phyloP scores from a whole-genome alignment of 2,113 vertebrate genomes.

The Ursus arctos region DNA sequence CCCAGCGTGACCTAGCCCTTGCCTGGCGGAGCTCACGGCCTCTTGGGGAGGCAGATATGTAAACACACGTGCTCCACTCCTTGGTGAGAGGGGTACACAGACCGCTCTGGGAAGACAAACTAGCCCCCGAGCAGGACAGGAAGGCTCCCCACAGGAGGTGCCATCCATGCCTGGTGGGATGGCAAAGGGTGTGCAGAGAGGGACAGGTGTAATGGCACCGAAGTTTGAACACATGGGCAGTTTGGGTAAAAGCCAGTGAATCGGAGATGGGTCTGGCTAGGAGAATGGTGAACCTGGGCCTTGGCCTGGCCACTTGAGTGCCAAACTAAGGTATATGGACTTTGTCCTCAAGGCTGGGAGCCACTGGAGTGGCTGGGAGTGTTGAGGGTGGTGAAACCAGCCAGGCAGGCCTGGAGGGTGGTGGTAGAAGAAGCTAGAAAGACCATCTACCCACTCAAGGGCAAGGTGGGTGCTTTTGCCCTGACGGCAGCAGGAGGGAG shows the following conservation, averaged over 20 bases:
- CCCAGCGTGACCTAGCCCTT: not conserved
- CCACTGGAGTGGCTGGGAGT: not conserved
- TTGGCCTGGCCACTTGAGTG: not conserved
- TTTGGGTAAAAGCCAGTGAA: not conserved
- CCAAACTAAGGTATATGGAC: not conserved
- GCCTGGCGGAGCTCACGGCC: not conserved
- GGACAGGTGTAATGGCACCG: fast-evolving
- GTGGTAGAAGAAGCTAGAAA: not conserved
- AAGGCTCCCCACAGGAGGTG: not conserved
- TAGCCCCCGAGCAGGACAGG: not conserved
- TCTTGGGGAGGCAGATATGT: not conserved
- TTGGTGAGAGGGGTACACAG: not conserved
- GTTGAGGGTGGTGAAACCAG: not conserved
- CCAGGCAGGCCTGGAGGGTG: not conserved
- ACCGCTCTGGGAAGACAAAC: not conserved
- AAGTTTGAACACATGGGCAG: not conserved
- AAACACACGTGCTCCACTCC: not conserved
- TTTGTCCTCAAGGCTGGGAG: not conserved
- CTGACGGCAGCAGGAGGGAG: not conserved
- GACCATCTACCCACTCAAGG: not conserved
- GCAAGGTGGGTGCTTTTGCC: not conserved
- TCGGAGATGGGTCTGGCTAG: not conserved
- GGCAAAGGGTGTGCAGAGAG: not conserved
- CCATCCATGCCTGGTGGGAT: not conserved
- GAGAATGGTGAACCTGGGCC: not conserved